Evolutionary conservation across 1,140 invertebrate genomes (phyloP), one percentile per base, ranked within the genome.

Genomic region (Musca domestica): DNA sequence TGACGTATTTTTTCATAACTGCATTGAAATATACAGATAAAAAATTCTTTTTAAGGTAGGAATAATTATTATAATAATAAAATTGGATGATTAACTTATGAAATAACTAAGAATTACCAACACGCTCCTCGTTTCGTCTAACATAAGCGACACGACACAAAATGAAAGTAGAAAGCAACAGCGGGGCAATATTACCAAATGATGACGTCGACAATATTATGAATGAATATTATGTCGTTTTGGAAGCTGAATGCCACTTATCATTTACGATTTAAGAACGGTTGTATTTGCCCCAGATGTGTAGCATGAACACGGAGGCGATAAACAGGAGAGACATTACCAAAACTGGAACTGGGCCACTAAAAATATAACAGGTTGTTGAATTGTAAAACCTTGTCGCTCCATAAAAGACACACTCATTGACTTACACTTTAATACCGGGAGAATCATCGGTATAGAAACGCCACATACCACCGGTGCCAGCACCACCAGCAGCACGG

Each of bases 231-330:
- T 49, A 19, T 23, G 48, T 65, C 41, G 47, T 34, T 12, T 49
- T 25, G 34, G 54, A 58, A 58, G 56, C 27, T 61, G 27, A n/a
- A 61, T 15, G 41, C 41, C 27, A 41, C 20, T 19, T 61, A 17
- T n/a, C 19, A 10, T 23, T 10, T 61, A 61, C 20, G 27, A 27
- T 71, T 78, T 93, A 98, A 77, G 93, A 90, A 79, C 96, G 88
- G 54, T 95, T 99, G 85, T 98, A 99, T 89, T 99, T 99, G 83
- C 98, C 98, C 98, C 98, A 99, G 80, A 99, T 99, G 87, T 99
- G 98, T 70, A 99, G 88, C 93, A 99, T 97, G 83, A 99, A 99
- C 25, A 99, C 98, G 54, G 96, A 98, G 30, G 97, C 97, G 80
- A 99, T 99, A 85, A 99, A 99, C 6, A 99, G 88, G 15, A 99